Base-by-base conservation (phyloP, 2,888 invertebrate species). In the Latheticus oryzae region DNA sequence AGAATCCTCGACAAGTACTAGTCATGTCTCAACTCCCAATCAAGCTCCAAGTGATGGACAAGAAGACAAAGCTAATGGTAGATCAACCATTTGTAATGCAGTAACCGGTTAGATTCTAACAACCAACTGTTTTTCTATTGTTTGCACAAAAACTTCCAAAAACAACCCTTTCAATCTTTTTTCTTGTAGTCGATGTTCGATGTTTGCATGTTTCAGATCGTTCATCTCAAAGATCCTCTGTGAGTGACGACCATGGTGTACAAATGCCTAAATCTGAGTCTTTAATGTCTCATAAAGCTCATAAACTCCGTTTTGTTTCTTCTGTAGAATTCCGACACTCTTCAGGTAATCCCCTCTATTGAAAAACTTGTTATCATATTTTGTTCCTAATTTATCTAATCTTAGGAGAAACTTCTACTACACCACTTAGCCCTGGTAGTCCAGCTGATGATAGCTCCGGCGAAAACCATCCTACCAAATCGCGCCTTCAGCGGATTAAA, bases 401-500 rank as follows among this genome's bases (percentile, higher is more conserved):
- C 45, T 42, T 69, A 89, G 92, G 91, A 35, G 92, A 91, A 78
- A 89, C 88, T 12, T 87, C 88, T 11, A 85, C 84, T 61, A 89
- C 89, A 28, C 89, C 91, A 0, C 77, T 90, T 56, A 91, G 91
- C 30, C 91, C 91, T 11, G 85, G 83, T 65, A 87, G 87, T 75
- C 87, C 87, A 16, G 84, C 81, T 24, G 87, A 87, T 72, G 88
- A 87, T 65, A 86, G 86, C 67, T 86, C 87, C 1, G 87, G 86
- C 11, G 85, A 85, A 73, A 83, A 74, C 24, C 79, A 80, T 74
- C 78, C 83, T 68, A 76, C 82, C 78, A 81, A 84, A 73, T 88
- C 89, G 19, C 83, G 94, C 2, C 83, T 97, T 53, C 97, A 97
- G 74, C 85, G 97, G 11, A 90, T 95, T 48, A 96, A 95, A 79